phyloP scores from a whole-genome alignment of 2,797 vertebrate genomes.

The Enteromius afrohamiltoni region DNA sequence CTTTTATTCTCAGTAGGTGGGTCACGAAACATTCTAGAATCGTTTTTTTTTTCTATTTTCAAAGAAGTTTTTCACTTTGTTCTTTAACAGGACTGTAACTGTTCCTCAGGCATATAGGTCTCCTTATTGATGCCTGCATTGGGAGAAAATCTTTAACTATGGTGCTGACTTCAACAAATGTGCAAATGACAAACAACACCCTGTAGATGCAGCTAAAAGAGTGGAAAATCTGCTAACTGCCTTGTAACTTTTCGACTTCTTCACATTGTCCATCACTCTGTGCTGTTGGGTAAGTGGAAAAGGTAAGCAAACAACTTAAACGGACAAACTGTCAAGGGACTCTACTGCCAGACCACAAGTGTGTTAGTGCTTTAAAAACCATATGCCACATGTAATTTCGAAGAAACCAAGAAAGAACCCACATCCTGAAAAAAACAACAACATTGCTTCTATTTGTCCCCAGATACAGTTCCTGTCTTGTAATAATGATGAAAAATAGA shows the following conservation, averaged over 20 bases:
- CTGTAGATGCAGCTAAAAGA: constrained; percentile 6
- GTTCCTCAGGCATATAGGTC: neutral
- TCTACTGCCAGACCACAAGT: neutral
- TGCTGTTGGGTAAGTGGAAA: neutral
- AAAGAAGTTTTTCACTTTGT: constrained; percentile 19
- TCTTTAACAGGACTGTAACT: neutral
- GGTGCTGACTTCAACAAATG: constrained; percentile 31
- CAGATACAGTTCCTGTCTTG: constrained; percentile 4
- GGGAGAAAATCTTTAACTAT: constrained; percentile 12
- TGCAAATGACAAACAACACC: constrained; percentile 15
- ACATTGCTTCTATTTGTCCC: neutral
- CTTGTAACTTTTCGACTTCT: neutral
- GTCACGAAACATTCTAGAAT: neutral
- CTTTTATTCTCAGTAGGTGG: constrained; percentile 17
- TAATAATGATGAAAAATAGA: constrained; percentile 12
- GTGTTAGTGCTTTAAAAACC: constrained; percentile 2
- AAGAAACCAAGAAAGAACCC: neutral
- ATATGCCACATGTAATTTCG: neutral
- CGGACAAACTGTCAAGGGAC: neutral
- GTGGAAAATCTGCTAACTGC: constrained; percentile 27
- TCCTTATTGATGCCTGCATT: constrained; percentile 5
- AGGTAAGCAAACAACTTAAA: constrained; percentile 1
- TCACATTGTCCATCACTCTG: neutral
- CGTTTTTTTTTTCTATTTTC: neutral
- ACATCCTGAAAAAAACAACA: neutral